Evolutionary conservation across 2,113 vertebrate genomes (phyloP), one percentile per base, ranked within the genome.

Genomic region (Pyxicephalus adspersus): DNA sequence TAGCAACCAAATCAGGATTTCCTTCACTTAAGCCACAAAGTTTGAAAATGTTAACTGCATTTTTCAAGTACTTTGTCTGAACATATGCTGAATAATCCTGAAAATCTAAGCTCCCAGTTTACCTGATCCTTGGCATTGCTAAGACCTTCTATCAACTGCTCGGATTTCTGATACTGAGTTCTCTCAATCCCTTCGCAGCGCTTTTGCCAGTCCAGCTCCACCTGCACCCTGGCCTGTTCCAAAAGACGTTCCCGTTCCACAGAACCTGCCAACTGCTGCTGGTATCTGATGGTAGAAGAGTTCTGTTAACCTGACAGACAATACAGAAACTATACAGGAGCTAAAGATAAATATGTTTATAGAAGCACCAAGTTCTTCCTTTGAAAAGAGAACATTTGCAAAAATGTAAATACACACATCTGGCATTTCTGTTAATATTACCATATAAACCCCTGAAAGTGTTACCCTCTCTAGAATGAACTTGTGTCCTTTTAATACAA

Each of bases 181-280:
- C 85, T 86, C 86, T 93, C 92, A 0, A 85, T 25, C 3, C 89
- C 81, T 25, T 95, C 94, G 61, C 86, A 93, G 58, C 88, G 88
- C 5, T 75, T 88, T 86, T 94, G 93, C 93, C 94, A 95, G 85
- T 94, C 94, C 67, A 94, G 77, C 83, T 92, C 90, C 64, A 87
- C 52, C 86, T 95, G 94, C 7, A 91, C 89, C 81, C 88, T 86
- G 1, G 83, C 91, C 20, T 90, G 91, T 77, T 96, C 91, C 50
- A 95, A 87, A 70, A 71, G 80, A 81, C 72, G 80, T 78, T 95
- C 94, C 83, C 29, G 84, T 60, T 92, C 86, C 55, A 90, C 65
- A 0, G 92, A 90, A 52, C 83, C 80, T 23, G 85, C 84, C 74
- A 95, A 81, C 76, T 95, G 92, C 76, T 92, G 89, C 60, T 94